Conservation (phyloP, 2,113 vertebrate genomes). For the Eurypyga helias region DNA sequence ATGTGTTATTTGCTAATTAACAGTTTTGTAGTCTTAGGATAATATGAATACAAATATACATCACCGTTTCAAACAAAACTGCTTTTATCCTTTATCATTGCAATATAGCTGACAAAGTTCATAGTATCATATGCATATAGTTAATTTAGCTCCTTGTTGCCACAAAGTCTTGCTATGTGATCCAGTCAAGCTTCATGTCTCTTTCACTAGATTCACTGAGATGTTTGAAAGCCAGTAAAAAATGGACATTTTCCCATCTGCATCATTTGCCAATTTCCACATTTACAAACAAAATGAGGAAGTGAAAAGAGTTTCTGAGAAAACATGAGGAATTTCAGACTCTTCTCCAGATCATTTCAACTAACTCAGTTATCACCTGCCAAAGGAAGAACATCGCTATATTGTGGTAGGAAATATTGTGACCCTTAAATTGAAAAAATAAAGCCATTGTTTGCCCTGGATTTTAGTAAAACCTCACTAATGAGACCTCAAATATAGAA, state of each 20-base stretch:
- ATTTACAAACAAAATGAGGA: not conserved
- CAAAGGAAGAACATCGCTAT: not conserved
- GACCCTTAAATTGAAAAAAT: conserved; percentile 13
- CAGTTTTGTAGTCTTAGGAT: not conserved
- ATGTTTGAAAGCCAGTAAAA: not conserved
- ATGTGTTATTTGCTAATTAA: not conserved
- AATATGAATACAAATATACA: not conserved
- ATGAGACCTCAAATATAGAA: not conserved
- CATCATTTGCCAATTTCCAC: not conserved
- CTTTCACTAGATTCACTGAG: not conserved
- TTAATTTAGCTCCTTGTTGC: not conserved
- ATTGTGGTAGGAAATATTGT: not conserved
- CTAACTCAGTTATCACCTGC: not conserved
- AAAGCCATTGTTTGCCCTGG: not conserved
- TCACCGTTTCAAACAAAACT: not conserved
- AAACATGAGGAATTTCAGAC: not conserved
- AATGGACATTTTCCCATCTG: not conserved
- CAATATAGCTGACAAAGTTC: not conserved
- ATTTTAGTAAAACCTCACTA: conserved; percentile 1
- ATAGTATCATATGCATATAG: not conserved
- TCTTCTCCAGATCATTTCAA: not conserved
- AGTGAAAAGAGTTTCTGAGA: not conserved
- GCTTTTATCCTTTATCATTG: not conserved
- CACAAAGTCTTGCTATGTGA: not conserved
- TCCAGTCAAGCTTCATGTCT: not conserved